phyloP scores from a whole-genome alignment of 2,797 vertebrate genomes.

The Notolepis coatsorum region DNA sequence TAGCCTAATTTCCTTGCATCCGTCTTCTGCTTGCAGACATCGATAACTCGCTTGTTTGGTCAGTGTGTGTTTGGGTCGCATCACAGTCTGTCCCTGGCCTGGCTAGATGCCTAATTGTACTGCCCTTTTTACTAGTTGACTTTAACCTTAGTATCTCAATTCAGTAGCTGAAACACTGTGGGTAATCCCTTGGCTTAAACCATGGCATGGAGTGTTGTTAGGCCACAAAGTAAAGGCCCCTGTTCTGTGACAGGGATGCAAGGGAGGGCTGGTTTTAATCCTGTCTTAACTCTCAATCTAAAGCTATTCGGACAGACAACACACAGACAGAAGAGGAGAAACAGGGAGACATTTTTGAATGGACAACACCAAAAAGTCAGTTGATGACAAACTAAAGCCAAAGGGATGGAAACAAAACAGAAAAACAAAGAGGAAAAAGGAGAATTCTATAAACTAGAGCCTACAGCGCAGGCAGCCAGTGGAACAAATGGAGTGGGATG shows the following conservation, averaged over 20 bases:
- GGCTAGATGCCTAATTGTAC: slow-evolving; percentile 1
- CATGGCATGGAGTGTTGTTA: slow-evolving; percentile 20
- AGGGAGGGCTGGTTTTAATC: slow-evolving; percentile 9
- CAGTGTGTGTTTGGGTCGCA: background rate
- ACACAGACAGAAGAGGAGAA: background rate
- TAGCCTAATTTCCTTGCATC: background rate
- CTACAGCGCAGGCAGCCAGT: background rate
- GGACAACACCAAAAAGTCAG: background rate
- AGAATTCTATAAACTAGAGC: background rate
- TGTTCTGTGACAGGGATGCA: background rate
- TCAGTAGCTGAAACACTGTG: slow-evolving; percentile 29
- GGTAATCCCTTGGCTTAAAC: slow-evolving; percentile 66
- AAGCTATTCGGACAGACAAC: background rate
- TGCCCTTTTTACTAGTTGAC: slow-evolving; percentile 9
- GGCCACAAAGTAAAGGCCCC: background rate
- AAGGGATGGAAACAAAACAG: background rate
- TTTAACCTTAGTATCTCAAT: background rate
- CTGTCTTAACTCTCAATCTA: background rate
- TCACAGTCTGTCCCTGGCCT: too few relatives aligned
- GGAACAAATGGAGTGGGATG: background rate
- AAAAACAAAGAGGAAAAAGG: background rate
- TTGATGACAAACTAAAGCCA: background rate
- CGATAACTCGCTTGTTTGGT: background rate
- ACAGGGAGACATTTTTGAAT: background rate
- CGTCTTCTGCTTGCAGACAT: background rate